These are phyloP conservation scores for Timandra comae DNA, from an alignment of 2,888 invertebrate species.

Conservation along the genomic window DNA sequence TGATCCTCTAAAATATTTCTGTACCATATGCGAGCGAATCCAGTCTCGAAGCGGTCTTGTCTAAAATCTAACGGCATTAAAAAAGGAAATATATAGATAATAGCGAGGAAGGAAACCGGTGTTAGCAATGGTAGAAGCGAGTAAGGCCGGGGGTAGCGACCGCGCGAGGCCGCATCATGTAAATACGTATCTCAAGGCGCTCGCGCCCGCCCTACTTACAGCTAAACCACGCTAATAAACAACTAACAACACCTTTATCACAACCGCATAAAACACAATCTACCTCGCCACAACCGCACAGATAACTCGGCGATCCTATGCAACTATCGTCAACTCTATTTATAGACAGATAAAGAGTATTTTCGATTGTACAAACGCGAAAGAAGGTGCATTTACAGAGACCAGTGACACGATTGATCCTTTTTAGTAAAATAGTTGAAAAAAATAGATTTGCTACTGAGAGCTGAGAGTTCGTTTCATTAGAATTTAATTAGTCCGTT, in stretches of 20 bases:
- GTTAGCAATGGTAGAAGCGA: slow-evolving; percentile 35
- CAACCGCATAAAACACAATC: slow-evolving; percentile 25
- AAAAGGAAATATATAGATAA: slow-evolving; percentile 45
- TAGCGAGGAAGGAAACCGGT: slow-evolving; percentile 64
- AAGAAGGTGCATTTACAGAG: slow-evolving; percentile 35
- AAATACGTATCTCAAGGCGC: slow-evolving; percentile 67
- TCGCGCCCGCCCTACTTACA: slow-evolving; percentile 57
- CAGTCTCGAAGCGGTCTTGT: too few relatives aligned
- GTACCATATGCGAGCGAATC: too few relatives aligned
- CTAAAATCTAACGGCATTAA: slow-evolving; percentile 24
- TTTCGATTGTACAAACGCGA: slow-evolving; percentile 21
- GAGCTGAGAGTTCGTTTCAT: slow-evolving; percentile 16
- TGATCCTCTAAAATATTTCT: too few relatives aligned
- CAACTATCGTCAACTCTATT: slow-evolving; percentile 28
- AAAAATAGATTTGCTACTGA: slow-evolving; percentile 39
- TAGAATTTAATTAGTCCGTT: slow-evolving; percentile 31
- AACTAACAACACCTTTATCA: slow-evolving; percentile 28
- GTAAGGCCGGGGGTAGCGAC: slow-evolving; percentile 60
- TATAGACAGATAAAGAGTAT: slow-evolving; percentile 23
- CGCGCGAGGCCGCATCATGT: slow-evolving; percentile 65
- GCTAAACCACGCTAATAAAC: slow-evolving; percentile 21
- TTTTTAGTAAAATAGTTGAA: slow-evolving; percentile 62
- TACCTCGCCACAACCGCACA: slow-evolving; percentile 19
- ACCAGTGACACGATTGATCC: slow-evolving; percentile 63
- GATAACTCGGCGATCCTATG: slow-evolving; percentile 22